Evolutionary conservation across 2,113 vertebrate genomes (phyloP).

Genomic region (Rana temporaria): DNA sequence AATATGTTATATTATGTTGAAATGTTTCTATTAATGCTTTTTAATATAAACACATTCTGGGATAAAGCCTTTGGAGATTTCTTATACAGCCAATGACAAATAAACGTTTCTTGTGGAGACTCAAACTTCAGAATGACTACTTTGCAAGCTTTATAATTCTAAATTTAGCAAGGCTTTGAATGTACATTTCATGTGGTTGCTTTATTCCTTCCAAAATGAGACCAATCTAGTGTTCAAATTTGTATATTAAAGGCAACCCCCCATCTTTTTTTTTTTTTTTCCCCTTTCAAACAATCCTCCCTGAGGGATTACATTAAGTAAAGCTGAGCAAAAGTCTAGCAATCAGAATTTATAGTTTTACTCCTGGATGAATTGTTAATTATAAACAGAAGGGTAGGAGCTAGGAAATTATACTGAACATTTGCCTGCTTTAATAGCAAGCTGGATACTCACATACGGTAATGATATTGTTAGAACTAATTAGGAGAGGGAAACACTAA

Average conservation of each 20-base stretch:
- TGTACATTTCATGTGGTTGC: neutral
- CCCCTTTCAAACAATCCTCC: neutral
- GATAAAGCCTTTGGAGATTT: neutral
- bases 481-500: constrained; percentile 12
- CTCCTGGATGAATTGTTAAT: constrained; percentile 45
- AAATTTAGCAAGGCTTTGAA: neutral
- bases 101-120: neutral
- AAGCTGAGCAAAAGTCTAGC: constrained; percentile 4
- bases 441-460: constrained; percentile 27
- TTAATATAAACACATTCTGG: neutral
- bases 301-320: constrained; percentile 21
- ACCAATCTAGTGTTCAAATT: neutral
- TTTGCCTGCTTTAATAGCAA: constrained; percentile 44
- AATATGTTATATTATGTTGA: too few relatives aligned
- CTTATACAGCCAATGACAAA: neutral
- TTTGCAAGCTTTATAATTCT: constrained; percentile 5
- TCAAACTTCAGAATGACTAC: neutral
- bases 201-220: constrained; percentile 2
- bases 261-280: neutral
- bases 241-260: neutral
- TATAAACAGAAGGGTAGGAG: constrained; percentile 47
- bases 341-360: constrained; percentile 44
- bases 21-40: neutral
- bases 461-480: constrained; percentile 36
- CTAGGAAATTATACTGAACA: constrained; percentile 36